Conservation (phyloP, 1,140 invertebrate genomes). For the Bombyx mori region ASM3026992v2 NC_085108.1:4066001-4066500, state of each 20-base stretch:
- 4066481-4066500: slow-evolving; percentile 18
- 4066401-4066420: slow-evolving; percentile 11
- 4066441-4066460: slow-evolving; percentile 12
- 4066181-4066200: slow-evolving; percentile 22
- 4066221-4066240: slow-evolving; percentile 7
- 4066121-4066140: slow-evolving; percentile 23
- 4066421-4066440: slow-evolving; percentile 8
- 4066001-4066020: slow-evolving; percentile 27
- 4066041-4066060: slow-evolving; percentile 22
- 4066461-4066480: slow-evolving; percentile 16
- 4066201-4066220: slow-evolving; percentile 16
- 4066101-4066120: slow-evolving; percentile 10
- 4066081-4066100: slow-evolving; percentile 14
- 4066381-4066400: slow-evolving; percentile 7
- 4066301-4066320: slow-evolving; percentile 11
- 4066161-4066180: slow-evolving; percentile 24
- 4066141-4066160: slow-evolving; percentile 22
- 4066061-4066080: slow-evolving; percentile 22
- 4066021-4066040: slow-evolving; percentile 22
- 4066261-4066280: neutral
- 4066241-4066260: no score
- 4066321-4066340: slow-evolving; percentile 7
- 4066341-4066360: slow-evolving; percentile 7
- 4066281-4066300: slow-evolving; percentile 10
- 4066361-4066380: slow-evolving; percentile 8